Evolutionary conservation across 1,140 invertebrate genomes (phyloP), one percentile per base, ranked within the genome.

Genomic region (Cydia amplana): DNA sequence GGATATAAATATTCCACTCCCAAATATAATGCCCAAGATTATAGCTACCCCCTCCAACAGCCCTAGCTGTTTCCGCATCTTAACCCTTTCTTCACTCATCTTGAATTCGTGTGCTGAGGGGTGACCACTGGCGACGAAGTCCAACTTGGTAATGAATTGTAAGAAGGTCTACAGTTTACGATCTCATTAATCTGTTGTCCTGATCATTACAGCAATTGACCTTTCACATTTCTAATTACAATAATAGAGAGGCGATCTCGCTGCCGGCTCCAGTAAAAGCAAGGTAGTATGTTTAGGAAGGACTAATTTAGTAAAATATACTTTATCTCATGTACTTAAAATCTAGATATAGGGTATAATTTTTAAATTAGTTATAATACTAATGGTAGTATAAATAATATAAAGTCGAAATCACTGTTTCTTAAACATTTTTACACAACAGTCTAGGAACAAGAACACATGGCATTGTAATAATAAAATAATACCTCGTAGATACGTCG

Each of bases 1-100:
- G 0, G 98, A 98, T 60, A 99, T 97, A 90, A 99, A 99, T 84
- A 99, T 99, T 74, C 97, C 97, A 72, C 97, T 97, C 2, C 97
- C 97, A 83, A 98, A 96, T 81, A 98, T 98, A 40, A 97, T 97
- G 63, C 97, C 97, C 76, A 98, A 91, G 85, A 98, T 97, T 74
- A 98, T 97, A 51, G 96, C 96, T 40, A 97, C 96, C 9, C 97
- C 97, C 92, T 98, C 97, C 16, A 97, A 90, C 25, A 98, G 87
- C 1, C 97, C 97, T 1, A 98, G 91, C 81, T 97, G 94, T 85
- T 97, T 97, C 79, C 97, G 96, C 93, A 97, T 95, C 80, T 94
- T 94, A 3, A 97, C 94, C 88, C 93, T 94, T 72, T 94, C 93
- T 43, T 88, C 89, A 55, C 84, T 86, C 86, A 91, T 93, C 80